Evolutionary conservation across 2,797 vertebrate genomes (phyloP), one percentile per base, ranked within the genome.

Genomic region (Hoplostethus atlanticus): DNA sequence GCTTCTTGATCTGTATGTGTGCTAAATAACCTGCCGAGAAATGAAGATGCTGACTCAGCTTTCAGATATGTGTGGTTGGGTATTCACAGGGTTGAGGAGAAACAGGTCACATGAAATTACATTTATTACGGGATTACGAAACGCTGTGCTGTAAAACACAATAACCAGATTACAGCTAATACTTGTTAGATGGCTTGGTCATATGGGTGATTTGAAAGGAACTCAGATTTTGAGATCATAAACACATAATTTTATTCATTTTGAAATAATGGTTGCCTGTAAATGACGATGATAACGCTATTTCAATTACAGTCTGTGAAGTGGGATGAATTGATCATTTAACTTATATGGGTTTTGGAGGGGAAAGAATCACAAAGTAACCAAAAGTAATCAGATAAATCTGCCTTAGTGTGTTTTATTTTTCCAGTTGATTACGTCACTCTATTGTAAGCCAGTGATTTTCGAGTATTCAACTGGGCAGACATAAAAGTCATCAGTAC

Each of bases 1-100:
- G 21, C 21, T 21, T 21, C 21, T 21, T 21, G 21, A 21, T 72
- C 30, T 56, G 42, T 71, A 42, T 60, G 15, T 72, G 31, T 62
- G 59, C 48, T 30, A 81, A 65, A 84, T 79, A 73, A 38, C 65
- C 58, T 44, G 76, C 58, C 56, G 16, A 53, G 52, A 31, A 1
- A 28, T 54, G 12, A 54, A n/a, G 47, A 50, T 2, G 2, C 40
- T 42, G n/a, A 8, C 28, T 68, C 17, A 25, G 25, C 51, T 66
- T 71, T 79, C 68, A 42, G 40, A 70, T 68, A 61, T n/a, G 8
- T 4, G 42, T 48, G 1, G 21, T 15, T 71, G 10, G 12, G 10
- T 42, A 42, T 42, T 42, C 8, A 50, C 54, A 66, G 25, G 10
- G 34, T 40, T 56, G 8, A 28, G 5, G 7, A 13, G 10, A 42